Conservation (phyloP, 2,113 vertebrate genomes). For the Tetrao urogallus region DNA sequence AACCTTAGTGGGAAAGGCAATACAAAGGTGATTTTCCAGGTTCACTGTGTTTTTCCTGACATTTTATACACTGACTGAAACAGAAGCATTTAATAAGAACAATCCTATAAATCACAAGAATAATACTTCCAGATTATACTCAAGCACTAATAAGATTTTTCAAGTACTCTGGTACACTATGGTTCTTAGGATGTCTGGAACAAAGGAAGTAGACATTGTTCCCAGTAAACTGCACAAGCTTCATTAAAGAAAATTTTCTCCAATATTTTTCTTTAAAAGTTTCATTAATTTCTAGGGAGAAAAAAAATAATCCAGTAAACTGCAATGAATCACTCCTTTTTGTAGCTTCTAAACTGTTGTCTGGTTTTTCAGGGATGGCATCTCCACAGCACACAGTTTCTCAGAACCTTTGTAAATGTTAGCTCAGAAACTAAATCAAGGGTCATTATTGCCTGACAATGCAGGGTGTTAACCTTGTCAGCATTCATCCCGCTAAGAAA, state of each 20-base stretch:
- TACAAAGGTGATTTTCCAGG: slow-evolving; percentile 26
- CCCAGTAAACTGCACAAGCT: not conserved
- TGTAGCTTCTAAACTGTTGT: no score
- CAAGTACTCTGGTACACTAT: not conserved
- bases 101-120: not conserved
- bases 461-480: not conserved
- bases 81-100: not conserved
- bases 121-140: not conserved
- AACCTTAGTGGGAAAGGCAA: not conserved
- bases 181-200: not conserved
- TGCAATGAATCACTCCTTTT: not conserved
- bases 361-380: no score
- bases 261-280: not conserved
- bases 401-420: not conserved
- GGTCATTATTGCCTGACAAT: not conserved
- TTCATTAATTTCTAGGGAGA: not conserved
- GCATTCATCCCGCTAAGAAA: not conserved
- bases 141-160: not conserved
- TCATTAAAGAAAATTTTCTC: not conserved
- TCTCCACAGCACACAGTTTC: no score
- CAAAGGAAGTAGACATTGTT: not conserved
- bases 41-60: slow-evolving; percentile 5
- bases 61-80: not conserved
- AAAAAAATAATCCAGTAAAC: not conserved
- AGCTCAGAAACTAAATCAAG: not conserved